phyloP scores from a whole-genome alignment of 2,888 invertebrate genomes.

The Andrena hattorfiana region DNA sequence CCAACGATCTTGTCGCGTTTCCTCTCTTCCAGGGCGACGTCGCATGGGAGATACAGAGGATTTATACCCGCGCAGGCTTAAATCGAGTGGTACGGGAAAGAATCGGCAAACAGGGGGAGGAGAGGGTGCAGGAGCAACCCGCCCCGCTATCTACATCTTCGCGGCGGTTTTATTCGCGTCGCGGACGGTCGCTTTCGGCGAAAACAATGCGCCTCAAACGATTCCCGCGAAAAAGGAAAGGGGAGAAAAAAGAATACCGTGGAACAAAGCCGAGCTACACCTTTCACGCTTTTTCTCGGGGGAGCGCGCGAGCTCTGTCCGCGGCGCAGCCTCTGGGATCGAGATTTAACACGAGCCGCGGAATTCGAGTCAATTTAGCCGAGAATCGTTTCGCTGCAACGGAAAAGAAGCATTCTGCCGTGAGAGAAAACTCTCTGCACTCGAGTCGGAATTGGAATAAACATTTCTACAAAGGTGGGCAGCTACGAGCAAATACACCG shows the following conservation, averaged over 20 bases:
- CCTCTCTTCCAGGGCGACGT: not conserved
- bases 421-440: not conserved
- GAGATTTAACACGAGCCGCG: not conserved
- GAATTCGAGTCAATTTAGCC: constrained; percentile 12
- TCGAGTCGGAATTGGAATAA: no score
- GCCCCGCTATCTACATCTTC: constrained; percentile 53
- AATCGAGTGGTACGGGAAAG: constrained; percentile 25
- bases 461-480: no score
- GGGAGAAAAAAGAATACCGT: constrained; percentile 15
- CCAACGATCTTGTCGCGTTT: constrained; percentile 9
- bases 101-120: constrained; percentile 23
- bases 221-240: constrained; percentile 16
- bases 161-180: constrained; percentile 52
- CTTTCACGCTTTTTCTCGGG: constrained; percentile 35
- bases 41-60: not conserved
- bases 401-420: not conserved
- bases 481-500: no score
- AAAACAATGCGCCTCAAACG: constrained; percentile 53
- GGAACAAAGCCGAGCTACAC: constrained; percentile 51
- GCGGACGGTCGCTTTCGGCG: constrained; percentile 47
- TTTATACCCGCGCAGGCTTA: constrained; percentile 28
- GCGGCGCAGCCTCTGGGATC: not conserved
- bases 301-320: not conserved
- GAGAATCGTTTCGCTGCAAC: not conserved
- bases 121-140: constrained; percentile 22